Evolutionary conservation across 2,888 invertebrate species (phyloP).

Genomic region (Stramonita haemastoma): DNA sequence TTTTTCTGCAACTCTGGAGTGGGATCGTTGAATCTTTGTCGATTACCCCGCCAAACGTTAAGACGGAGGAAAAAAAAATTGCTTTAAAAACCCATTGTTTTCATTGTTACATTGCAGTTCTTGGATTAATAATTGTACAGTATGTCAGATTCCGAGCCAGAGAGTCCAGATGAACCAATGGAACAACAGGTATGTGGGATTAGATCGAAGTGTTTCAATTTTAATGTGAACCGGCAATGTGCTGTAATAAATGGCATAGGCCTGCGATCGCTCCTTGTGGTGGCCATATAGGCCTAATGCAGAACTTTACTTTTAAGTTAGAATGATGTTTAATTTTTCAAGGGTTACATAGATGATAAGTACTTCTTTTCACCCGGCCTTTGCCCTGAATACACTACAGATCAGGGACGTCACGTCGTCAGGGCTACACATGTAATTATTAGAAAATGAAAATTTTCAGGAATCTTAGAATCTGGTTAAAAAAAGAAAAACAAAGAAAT

Average conservation of each 20-base stretch:
- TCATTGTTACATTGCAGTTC: neutral
- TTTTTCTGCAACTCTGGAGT: too few relatives aligned
- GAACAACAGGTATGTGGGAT: conserved; percentile 56
- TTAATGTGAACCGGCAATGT: neutral
- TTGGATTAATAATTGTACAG: neutral
- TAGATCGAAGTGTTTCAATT: neutral
- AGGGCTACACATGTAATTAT: too few relatives aligned
- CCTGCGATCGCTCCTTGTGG: neutral
- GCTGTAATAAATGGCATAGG: neutral
- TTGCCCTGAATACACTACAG: too few relatives aligned
- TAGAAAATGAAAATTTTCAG: too few relatives aligned
- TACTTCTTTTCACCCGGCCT: too few relatives aligned
- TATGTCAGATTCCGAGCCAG: conserved; percentile 68
- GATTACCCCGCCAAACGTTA: conserved; percentile 37
- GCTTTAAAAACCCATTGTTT: neutral
- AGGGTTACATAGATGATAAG: neutral
- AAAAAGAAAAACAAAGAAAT: too few relatives aligned
- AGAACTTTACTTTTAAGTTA: neutral
- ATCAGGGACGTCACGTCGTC: too few relatives aligned
- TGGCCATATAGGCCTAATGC: neutral
- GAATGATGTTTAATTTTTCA: neutral
- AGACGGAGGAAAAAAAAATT: too few relatives aligned
- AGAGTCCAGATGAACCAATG: conserved; percentile 62
- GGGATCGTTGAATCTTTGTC: neutral
- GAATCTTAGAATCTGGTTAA: too few relatives aligned